These are phyloP conservation scores for Ametastegia equiseti DNA, from an alignment of 2,888 invertebrate species.

Conservation along the genomic window DNA sequence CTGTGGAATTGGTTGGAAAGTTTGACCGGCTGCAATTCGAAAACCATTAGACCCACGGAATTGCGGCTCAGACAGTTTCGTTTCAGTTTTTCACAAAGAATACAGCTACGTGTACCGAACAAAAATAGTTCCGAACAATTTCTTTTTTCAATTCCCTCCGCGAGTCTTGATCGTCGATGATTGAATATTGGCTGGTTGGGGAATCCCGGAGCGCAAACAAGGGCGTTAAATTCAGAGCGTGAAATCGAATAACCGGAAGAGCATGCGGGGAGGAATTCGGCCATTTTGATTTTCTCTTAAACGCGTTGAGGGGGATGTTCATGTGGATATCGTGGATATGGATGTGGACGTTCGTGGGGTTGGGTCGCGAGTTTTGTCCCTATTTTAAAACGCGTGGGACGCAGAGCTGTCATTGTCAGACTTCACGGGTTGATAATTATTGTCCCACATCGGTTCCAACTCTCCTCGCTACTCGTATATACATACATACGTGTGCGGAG, in stretches of 20 bases:
- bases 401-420: not conserved
- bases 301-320: not conserved
- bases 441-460: not conserved
- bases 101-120: not conserved
- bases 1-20: not conserved
- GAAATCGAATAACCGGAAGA: not conserved
- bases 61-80: not conserved
- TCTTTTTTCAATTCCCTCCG: not conserved
- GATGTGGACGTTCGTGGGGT: not conserved
- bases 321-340: not conserved
- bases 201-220: not conserved
- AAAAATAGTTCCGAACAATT: not conserved
- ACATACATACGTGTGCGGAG: not conserved
- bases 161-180: not conserved
- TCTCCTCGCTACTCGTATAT: not conserved
- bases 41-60: not conserved
- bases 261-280: not conserved
- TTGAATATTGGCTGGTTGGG: not conserved
- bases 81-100: not conserved
- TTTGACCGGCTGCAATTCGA: not conserved
- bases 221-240: not conserved
- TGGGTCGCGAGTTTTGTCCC: not conserved
- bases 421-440: slow-evolving; percentile 25
- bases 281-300: not conserved
- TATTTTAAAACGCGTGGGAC: slow-evolving; percentile 1